Conservation (phyloP, 2,888 invertebrate species). For the Aporophyla lueneburgensis region DNA sequence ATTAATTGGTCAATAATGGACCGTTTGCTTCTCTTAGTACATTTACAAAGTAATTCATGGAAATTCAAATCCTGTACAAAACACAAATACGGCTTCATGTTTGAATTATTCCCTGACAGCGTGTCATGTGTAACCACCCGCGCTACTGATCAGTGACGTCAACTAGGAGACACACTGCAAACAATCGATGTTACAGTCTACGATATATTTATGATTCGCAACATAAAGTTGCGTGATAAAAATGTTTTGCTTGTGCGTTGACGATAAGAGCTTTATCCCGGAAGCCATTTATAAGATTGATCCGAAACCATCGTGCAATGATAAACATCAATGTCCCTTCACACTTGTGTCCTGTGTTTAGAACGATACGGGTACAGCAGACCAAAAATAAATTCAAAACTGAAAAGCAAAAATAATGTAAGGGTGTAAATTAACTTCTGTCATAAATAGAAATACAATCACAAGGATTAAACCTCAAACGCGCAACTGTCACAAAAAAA, state of each 20-base stretch:
- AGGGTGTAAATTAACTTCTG: neutral
- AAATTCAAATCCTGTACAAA: constrained; percentile 36
- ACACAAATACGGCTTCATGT: constrained; percentile 25
- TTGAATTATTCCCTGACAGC: neutral
- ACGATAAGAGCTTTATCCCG: neutral
- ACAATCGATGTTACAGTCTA: neutral
- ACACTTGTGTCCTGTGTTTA: neutral
- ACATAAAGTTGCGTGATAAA: too few species aligned
- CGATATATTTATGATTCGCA: too few species aligned
- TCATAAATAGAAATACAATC: neutral
- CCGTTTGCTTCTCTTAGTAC: neutral
- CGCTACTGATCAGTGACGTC: constrained; percentile 8
- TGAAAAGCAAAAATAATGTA: neutral
- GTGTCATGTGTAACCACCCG: neutral
- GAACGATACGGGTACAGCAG: neutral
- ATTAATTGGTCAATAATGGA: neutral
- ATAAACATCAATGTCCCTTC: neutral
- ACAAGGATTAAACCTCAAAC: neutral
- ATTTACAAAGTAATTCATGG: constrained; percentile 23
- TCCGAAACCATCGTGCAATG: neutral
- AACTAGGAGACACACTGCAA: neutral
- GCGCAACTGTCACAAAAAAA: neutral
- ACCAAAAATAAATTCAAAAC: neutral
- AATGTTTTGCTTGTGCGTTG: too few species aligned
- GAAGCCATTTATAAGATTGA: neutral